Conservation (phyloP, 1,140 invertebrate genomes). For the Drosophila persimilis region DNA sequence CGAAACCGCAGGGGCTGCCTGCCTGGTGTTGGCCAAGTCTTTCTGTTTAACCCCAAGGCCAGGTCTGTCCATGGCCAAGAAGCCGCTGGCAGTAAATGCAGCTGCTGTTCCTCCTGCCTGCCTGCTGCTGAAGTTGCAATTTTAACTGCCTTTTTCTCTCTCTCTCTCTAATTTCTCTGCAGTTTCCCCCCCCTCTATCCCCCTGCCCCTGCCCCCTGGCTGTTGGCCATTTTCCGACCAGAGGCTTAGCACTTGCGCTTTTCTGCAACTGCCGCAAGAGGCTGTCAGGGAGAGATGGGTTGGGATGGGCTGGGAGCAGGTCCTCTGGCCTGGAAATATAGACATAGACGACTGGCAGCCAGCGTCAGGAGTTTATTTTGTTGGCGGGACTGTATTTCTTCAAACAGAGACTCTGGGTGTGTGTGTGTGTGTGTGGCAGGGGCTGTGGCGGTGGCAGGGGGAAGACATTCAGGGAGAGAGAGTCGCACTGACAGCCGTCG, state of each 20-base stretch:
- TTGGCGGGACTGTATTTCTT: conserved; percentile 56
- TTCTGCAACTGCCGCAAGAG: conserved; percentile 38
- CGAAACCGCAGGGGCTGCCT: conserved; percentile 13
- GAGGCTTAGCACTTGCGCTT: conserved; percentile 63
- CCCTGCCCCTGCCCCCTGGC: not conserved
- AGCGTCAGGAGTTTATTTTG: conserved; percentile 74
- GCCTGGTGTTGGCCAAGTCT: conserved; percentile 27
- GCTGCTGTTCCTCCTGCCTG: not conserved
- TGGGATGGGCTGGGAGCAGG: not conserved
- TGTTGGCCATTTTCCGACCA: conserved; percentile 54
- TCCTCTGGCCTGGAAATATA: conserved; percentile 29
- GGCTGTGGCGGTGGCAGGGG: not conserved
- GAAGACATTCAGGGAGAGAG: conserved; percentile 33
- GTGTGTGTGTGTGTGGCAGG: not conserved
- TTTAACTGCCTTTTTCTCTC: conserved; percentile 65
- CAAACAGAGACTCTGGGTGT: conserved; percentile 12
- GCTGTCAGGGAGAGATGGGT: not conserved
- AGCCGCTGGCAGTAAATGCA: conserved; percentile 40
- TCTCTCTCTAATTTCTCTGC: conserved; percentile 64
- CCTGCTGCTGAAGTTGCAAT: conserved; percentile 49
- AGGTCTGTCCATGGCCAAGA: conserved; percentile 34
- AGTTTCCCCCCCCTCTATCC: conserved; percentile 12
- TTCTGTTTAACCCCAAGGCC: conserved; percentile 27
- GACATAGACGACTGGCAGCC: conserved; percentile 46
- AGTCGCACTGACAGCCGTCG: conserved; percentile 75